Base-by-base conservation (phyloP, 2,888 invertebrate species). In the Tachina fera region DNA sequence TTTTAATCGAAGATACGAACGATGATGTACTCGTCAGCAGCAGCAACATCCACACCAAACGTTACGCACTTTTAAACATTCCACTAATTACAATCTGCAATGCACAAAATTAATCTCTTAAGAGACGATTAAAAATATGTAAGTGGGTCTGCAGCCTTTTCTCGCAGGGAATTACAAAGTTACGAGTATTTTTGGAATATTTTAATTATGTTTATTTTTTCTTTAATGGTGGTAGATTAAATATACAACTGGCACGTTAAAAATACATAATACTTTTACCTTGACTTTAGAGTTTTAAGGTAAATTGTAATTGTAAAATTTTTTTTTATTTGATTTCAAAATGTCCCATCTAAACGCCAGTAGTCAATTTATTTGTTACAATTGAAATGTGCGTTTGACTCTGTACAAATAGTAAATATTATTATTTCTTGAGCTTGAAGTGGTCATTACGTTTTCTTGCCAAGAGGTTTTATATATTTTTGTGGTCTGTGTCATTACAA, bases 271-370 rank as follows among this genome's bases (percentile, higher is more conserved):
- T 31, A 5, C 6, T 5, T n/a, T 71, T 51, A 71, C 76, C 82
- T 82, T 82, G 82, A 82, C 82, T 71, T 65, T 56, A 22, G 70
- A 45, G n/a, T 16, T 19, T 80, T 56, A 16, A 61, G 10, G 49
- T 49, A 60, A 72, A 67, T 56, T 72, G 60, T 60, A 68, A 63
- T 45, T 74, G 65, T 63, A 45, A 31, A 56, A 16, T 68, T 53
- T 68, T 1, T 60, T 47, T 56, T 39, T 31, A 60, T 58, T 56
- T 39, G 16, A 60, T 58, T 41, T 51, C 16, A 68, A 22, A 43
- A 9, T 56, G 43, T 22, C n/a, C 53, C 22, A 43, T 43, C 9
- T 43, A 41, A 56, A 43, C 1, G n/a, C 1, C 3, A 6, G 31
- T 31, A 58, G 14, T 9, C 43, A 51, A 63, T 43, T 61, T 16